Base-by-base conservation (phyloP, 2,888 invertebrate genomes). In the Ephialtes manifestator region DNA sequence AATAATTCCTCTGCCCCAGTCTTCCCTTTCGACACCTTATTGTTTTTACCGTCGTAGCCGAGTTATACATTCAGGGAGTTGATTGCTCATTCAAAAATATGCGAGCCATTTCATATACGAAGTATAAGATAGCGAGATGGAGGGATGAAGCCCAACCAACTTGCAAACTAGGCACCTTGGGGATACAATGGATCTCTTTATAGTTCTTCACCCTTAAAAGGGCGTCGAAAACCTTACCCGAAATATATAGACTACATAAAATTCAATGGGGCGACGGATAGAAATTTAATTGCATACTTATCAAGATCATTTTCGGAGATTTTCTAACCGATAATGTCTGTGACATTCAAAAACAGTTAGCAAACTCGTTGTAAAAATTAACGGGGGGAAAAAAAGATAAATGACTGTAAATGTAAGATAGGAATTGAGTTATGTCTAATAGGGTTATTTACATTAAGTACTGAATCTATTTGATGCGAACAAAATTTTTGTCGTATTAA, bases 51-150 rank as follows among this genome's bases (percentile, higher is more conserved):
- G 35, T 65, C 35, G 8, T 65, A 13, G 28, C 4, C 31, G 46
- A n/a, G n/a, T 18, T 7, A 11, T 51, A 20, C 48, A 31, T 51
- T 35, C 31, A 20, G 13, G 10, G 63, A 51, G 35, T 63, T 35
- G 51, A 48, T 65, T 65, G 75, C 63, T 74, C 60, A 46, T 74
- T 60, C 24, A 63, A 75, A 75, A 75, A 63, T 63, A 75, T 63
- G 31, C 63, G 63, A 65, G 31, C 63, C 48, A 35, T 51, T 63
- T 75, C 15, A 51, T 65, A 51, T 18, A 28, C 63, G 63, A 20
- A 31, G 75, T 10, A 48, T n/a, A 70, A 63, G 7, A 63, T 39
- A 13, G 24, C 63, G 63, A 18, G 31, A 63, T 1, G 46, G 10
- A n/a, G 46, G 58, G 55, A 53, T 8, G 72, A 13, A 20, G 15